Evolutionary conservation across 2,888 invertebrate species (phyloP), one percentile per base, ranked within the genome.

Genomic region (Epiblema foenella): DNA sequence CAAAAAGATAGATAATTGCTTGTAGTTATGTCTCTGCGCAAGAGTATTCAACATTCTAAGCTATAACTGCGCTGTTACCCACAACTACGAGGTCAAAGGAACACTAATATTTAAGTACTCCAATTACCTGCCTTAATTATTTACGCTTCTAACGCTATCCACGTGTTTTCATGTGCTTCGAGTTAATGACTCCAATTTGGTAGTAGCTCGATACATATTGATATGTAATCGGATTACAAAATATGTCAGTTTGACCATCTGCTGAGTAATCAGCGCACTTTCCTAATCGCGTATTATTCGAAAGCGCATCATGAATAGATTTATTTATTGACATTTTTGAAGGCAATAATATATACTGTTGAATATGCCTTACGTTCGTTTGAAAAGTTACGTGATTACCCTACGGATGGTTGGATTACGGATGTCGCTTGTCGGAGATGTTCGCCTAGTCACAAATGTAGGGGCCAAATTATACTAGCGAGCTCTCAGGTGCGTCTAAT

Each of bases 1-100:
- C 67, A 67, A 67, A 67, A 67, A 67, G 20, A 46, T 49, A 37
- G 58, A 67, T 67, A 67, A 58, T 51, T 67, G 58, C 67, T 49
- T 39, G 67, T 58, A 67, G 67, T 37, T 67, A 67, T 49, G 54
- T 56, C 20, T 20, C 49, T 33, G 33, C 46, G 15, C 49, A 11
- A 17, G 29, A 2, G n/a, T 46, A 20, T 59, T 39, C 20, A 20
- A 15, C 5, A n/a, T n/a, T 15, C 15, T 59, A 20, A 4, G 11
- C 1, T 42, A 8, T n/a, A 4, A 15, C 42, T 15, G 46, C 4
- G 15, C n/a, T 46, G 46, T n/a, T 7, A n/a, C 5, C 46, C 46
- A 46, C 12, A 7, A n/a, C n/a, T 46, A 24, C 2, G 24, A 24
- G 24, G 24, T 24, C 4, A 24, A 4, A 4, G 2, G 1, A 4